Conservation (phyloP, 2,113 vertebrate genomes). For the Natator depressus region DNA sequence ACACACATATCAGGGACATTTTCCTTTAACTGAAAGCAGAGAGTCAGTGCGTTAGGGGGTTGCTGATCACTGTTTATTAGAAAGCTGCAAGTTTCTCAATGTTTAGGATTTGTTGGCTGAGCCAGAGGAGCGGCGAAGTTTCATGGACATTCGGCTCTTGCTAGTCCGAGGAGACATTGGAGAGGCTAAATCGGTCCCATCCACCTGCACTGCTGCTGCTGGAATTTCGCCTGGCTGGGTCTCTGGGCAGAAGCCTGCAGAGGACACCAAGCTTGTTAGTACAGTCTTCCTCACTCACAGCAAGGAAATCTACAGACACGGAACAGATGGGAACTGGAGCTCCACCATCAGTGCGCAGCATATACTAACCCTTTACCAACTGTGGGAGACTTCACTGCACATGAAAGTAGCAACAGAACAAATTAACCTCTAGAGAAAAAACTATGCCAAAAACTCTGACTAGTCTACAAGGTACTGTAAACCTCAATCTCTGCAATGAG, state of each 20-base stretch:
- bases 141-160: constrained; percentile 99
- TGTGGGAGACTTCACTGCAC: background rate
- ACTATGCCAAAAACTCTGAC: constrained; percentile 17
- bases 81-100: constrained; percentile 50
- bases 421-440: constrained; percentile 31
- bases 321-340: constrained; percentile 46
- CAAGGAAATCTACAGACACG: background rate
- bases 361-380: constrained; percentile 38
- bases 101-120: constrained; percentile 96
- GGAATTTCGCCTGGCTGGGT: constrained; percentile 90
- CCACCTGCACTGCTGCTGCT: constrained; percentile 87
- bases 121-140: constrained; percentile 96
- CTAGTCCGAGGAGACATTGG: constrained; percentile 98
- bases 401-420: background rate
- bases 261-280: constrained; percentile 61
- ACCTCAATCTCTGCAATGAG: background rate
- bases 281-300: fast-evolving
- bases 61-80: background rate
- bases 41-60: background rate
- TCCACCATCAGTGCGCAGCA: constrained; percentile 41
- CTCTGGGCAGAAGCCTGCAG: constrained; percentile 93
- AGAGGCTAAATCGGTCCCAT: constrained; percentile 93
- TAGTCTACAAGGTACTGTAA: constrained; percentile 47
- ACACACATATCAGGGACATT: background rate
- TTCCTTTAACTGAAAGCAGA: constrained; percentile 8